Evolutionary conservation across 2,113 vertebrate genomes (phyloP), one percentile per base, ranked within the genome.

Genomic region (Cyprinodon variegatus): DNA sequence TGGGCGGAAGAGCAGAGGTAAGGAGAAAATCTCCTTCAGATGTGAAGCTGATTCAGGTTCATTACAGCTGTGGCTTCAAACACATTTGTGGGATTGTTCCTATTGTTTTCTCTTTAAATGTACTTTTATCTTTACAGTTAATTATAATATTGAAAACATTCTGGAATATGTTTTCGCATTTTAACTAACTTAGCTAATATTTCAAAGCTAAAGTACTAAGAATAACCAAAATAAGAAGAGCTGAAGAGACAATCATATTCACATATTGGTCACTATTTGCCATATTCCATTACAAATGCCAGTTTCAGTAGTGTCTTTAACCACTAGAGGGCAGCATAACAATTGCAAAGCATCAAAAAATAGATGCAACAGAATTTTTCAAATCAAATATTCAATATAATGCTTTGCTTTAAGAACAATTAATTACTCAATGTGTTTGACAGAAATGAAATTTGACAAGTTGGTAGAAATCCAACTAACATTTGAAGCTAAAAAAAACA

Each of bases 1-100:
- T 4, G 41, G 82, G 83, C 67, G 40, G 74, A 78, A 76, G 77
- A 68, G 67, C 38, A 13, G 80, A 79, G 70, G 79, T 70, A 81
- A 77, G 86, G 77, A 82, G 75, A 62, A 82, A 89, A 81, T 81
- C 72, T 41, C 22, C 72, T 45, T 7, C 68, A 74, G 80, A 62
- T 72, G 72, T 82, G 81, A 79, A 70, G 86, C 86, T 85, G 77
- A 87, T 83, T 80, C 53, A 15, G 78, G 81, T 80, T 83, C 73
- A 87, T 87, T 87, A 72, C 83, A 79, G 75, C 77, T 78, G 75
- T 22, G 68, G 59, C 61, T 77, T 53, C 75, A 59, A 17, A 14
- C 22, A 64, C 59, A 22, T 45, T 9, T 60, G 71, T 80, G 76
- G 68, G 70, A 1, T 1, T 61, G 36, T 36, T 9, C 38, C 29